A percentile compares a stretch with the other conserved stretches of the same genome.
phyloP scores from a whole-genome alignment of 2,888 invertebrate species.

The Coenonympha glycerion region DNA sequence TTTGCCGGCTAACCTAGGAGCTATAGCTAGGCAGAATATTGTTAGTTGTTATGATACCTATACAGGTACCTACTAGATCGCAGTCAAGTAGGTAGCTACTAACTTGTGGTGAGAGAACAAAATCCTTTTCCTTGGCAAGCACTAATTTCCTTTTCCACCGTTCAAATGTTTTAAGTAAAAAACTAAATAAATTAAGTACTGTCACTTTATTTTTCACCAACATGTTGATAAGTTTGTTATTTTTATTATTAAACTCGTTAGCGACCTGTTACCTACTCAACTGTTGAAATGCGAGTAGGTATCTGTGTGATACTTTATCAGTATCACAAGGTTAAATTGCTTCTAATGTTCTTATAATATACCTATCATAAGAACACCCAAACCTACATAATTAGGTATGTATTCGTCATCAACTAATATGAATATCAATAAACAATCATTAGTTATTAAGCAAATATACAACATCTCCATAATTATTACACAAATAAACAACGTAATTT shows the following conservation, averaged over 20 bases:
- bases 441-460: background rate
- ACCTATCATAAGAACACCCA: no score
- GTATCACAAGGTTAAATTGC: background rate
- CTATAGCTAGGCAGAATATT: no score
- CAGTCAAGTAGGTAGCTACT: no score
- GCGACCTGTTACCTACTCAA: background rate
- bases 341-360: background rate
- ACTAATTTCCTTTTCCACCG: background rate
- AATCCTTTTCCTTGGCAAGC: background rate
- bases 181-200: background rate
- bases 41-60: no score
- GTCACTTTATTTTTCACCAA: background rate
- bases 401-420: background rate
- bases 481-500: background rate
- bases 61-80: no score
- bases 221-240: background rate
- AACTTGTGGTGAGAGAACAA: no score
- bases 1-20: no score
- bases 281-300: background rate
- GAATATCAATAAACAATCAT: background rate
- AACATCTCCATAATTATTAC: no score
- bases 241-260: background rate
- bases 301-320: no score
- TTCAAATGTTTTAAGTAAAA: background rate
- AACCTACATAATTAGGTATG: no score